Percentiles rank a stretch among this genome's conserved stretches.
Evolutionary conservation across 2,888 invertebrate species (phyloP).

Genomic region (Heliconius erato): DNA sequence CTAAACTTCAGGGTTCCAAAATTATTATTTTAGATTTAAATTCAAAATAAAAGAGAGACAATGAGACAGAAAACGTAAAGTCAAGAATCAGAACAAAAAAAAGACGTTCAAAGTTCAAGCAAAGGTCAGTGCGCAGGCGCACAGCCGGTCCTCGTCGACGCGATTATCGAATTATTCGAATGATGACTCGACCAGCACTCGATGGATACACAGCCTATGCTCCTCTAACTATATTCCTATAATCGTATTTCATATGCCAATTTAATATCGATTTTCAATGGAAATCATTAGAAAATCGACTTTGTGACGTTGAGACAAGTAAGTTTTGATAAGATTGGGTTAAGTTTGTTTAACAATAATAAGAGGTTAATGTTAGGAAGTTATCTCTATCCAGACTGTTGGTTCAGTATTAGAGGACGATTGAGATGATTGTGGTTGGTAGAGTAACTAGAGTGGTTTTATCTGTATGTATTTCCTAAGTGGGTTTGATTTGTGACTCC

Average conservation of each 20-base stretch:
- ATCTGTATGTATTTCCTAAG: conserved; percentile 62
- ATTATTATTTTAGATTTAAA: background rate
- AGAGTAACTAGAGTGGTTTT: conserved; percentile 61
- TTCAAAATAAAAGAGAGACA: background rate
- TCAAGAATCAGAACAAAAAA: conserved; percentile 52
- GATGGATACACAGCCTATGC: conserved; percentile 47
- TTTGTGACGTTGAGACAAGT: conserved; percentile 35
- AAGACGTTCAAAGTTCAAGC: conserved; percentile 47
- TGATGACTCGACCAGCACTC: conserved; percentile 60
- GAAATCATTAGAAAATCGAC: conserved; percentile 40
- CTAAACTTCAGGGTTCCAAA: background rate
- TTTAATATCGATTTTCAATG: conserved; percentile 21
- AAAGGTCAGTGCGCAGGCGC: conserved; percentile 74
- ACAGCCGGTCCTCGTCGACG: conserved; percentile 69
- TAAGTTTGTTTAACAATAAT: conserved; percentile 68
- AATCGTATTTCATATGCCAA: conserved; percentile 48
- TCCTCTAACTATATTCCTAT: conserved; percentile 21
- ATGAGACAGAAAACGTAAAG: conserved; percentile 34
- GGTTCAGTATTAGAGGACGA: conserved; percentile 72
- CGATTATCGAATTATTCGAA: conserved; percentile 77
- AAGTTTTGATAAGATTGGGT: conserved; percentile 16
- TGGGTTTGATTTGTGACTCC: conserved; percentile 72
- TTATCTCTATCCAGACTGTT: conserved; percentile 82
- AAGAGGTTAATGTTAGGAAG: conserved; percentile 78
- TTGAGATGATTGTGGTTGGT: conserved; percentile 69